These are phyloP conservation scores for Cyprinodon brontotheroides DNA, from an alignment of 2,113 vertebrate genomes.

Conservation along the genomic window DNA sequence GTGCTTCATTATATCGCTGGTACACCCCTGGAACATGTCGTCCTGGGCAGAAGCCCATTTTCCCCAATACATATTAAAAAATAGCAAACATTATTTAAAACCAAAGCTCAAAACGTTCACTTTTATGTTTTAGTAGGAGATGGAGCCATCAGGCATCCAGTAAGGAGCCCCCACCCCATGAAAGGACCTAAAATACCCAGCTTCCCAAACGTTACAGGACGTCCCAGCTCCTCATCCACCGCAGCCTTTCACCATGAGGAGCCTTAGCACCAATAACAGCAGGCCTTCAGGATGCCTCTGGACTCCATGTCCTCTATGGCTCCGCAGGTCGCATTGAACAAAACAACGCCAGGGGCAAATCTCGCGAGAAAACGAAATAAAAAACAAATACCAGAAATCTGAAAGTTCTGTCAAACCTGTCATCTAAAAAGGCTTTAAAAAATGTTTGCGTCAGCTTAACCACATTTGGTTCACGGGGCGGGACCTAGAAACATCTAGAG, in stretches of 20 bases:
- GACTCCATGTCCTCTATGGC: background rate
- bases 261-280: background rate
- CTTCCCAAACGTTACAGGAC: background rate
- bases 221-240: background rate
- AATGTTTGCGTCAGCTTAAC: background rate
- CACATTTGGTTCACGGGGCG: background rate
- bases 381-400: background rate
- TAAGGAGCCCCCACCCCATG: background rate
- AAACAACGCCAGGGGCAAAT: background rate
- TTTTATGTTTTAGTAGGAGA: too few species aligned
- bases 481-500: conserved; percentile 27
- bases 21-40: background rate
- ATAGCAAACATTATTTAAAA: too few species aligned
- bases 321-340: background rate
- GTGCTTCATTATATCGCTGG: too few species aligned
- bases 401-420: background rate
- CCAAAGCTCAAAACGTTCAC: too few species aligned
- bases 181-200: background rate
- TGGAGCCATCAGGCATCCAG: background rate
- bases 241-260: background rate
- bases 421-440: background rate
- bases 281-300: too few species aligned
- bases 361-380: background rate
- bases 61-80: background rate
- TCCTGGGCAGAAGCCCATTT: background rate